phyloP scores from a whole-genome alignment of 2,797 vertebrate genomes.

The Pachyuromys duprasi region DNA sequence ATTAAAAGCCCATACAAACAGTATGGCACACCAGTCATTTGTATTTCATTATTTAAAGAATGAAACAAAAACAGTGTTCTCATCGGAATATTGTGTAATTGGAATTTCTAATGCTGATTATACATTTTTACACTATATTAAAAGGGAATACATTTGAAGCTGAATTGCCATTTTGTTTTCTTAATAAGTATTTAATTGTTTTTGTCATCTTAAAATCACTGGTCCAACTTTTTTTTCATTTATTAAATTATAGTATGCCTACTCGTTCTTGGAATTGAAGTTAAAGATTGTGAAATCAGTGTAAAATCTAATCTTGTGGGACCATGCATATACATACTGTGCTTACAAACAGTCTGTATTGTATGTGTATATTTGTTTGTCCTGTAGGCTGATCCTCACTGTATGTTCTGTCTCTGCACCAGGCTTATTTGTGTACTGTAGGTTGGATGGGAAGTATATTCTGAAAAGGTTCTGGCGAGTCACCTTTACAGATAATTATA shows the following conservation, averaged over 20 bases:
- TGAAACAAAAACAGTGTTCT: background rate
- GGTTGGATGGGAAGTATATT: constrained; percentile 95
- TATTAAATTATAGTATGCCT: background rate
- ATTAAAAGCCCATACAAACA: constrained; percentile 56
- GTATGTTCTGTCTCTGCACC: constrained; percentile 96
- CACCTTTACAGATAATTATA: constrained; percentile 90
- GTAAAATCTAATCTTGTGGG: constrained; percentile 86
- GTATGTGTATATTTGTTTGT: constrained; percentile 91
- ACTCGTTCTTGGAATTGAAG: constrained; percentile 63
- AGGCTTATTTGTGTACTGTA: constrained; percentile 97
- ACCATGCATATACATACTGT: constrained; percentile 81
- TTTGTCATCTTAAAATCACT: constrained; percentile 68
- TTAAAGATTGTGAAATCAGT: constrained; percentile 76
- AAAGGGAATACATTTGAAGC: constrained; percentile 38
- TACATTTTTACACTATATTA: constrained; percentile 30
- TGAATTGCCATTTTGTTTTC: constrained; percentile 45
- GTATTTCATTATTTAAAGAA: background rate
- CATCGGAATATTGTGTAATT: constrained; percentile 9
- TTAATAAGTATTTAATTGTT: background rate
- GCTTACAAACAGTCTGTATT: constrained; percentile 88
- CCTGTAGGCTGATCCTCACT: constrained; percentile 96
- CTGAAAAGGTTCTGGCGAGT: constrained; percentile 96
- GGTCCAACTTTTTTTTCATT: constrained; percentile 43
- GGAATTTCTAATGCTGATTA: constrained; percentile 5
- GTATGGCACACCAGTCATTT: constrained; percentile 26